A percentile compares a stretch with the other conserved stretches of the same genome.
These are phyloP conservation scores for Aurelia aurita DNA, from an alignment of 30 jellyfish, hydroid and myxozoan species.

Conservation along the genomic window DNA sequence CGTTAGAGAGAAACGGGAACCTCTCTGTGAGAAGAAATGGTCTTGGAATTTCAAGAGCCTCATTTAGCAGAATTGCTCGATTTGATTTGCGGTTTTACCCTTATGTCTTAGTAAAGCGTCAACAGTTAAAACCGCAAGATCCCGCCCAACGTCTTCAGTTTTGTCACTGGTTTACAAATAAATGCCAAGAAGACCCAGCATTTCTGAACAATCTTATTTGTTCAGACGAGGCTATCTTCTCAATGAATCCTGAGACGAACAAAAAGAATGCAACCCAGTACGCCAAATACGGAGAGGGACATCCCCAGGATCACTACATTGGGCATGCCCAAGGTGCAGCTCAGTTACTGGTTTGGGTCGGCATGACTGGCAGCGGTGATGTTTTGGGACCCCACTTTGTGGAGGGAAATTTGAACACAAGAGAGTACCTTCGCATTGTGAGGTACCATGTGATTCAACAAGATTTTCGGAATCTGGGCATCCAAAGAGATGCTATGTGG, in stretches of 20 bases:
- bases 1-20: too few relatives aligned
- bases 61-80: background rate
- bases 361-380: too few relatives aligned
- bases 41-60: background rate
- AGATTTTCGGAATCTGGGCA: background rate
- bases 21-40: constrained; percentile 1
- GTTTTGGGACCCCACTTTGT: constrained; percentile 8
- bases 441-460: background rate
- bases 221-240: background rate
- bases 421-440: constrained; percentile 1
- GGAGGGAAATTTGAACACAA: background rate
- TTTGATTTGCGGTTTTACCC: background rate
- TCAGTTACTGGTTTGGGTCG: too few relatives aligned
- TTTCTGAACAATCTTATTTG: background rate
- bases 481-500: background rate
- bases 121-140: background rate
- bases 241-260: background rate
- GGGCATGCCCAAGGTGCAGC: constrained; percentile 6
- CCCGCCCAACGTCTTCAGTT: background rate
- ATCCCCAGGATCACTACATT: constrained; percentile 9
- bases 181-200: background rate
- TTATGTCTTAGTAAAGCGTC: background rate
- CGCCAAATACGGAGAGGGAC: constrained; percentile 3
- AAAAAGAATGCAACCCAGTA: background rate
- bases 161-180: background rate